phyloP scores from a whole-genome alignment of 2,797 vertebrate species.

The Basileuterus tristriatus region DNA sequence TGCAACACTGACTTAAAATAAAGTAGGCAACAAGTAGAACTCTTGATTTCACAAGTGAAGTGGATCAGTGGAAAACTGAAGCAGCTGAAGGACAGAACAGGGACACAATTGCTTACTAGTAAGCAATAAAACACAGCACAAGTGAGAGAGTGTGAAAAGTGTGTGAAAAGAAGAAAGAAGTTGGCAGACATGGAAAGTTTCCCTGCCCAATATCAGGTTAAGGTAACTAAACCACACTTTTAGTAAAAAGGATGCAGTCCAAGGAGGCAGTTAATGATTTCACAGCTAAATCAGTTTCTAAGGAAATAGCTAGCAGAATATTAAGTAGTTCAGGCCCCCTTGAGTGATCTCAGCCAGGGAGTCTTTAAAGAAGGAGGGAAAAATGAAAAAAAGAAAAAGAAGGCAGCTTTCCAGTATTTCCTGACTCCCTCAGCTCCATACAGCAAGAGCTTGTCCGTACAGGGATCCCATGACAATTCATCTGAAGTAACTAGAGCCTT shows the following conservation, averaged over 20 bases:
- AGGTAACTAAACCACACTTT: not conserved
- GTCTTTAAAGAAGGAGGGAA: not conserved
- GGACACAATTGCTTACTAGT: not conserved
- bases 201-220: not conserved
- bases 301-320: conserved; percentile 49
- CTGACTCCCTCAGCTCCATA: not conserved
- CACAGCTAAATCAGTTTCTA: conserved; percentile 37
- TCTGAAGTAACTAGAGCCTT: conserved; percentile 22
- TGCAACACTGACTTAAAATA: not conserved
- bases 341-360: not conserved
- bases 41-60: not conserved
- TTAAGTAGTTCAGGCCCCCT: conserved; percentile 22
- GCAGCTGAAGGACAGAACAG: not conserved
- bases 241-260: not conserved
- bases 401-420: conserved; percentile 25
- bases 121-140: not conserved
- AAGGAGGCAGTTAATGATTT: conserved; percentile 30
- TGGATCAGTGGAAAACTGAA: not conserved
- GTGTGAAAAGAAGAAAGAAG: not conserved
- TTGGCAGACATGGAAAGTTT: not conserved
- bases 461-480: conserved; percentile 13
- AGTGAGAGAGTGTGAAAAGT: not conserved
- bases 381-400: not conserved
- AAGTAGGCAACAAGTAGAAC: not conserved
- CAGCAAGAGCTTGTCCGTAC: not conserved